Evolutionary conservation across 1,140 invertebrate genomes (phyloP), one percentile per base, ranked within the genome.

Genomic region (Acromyrmex heyeri): DNA sequence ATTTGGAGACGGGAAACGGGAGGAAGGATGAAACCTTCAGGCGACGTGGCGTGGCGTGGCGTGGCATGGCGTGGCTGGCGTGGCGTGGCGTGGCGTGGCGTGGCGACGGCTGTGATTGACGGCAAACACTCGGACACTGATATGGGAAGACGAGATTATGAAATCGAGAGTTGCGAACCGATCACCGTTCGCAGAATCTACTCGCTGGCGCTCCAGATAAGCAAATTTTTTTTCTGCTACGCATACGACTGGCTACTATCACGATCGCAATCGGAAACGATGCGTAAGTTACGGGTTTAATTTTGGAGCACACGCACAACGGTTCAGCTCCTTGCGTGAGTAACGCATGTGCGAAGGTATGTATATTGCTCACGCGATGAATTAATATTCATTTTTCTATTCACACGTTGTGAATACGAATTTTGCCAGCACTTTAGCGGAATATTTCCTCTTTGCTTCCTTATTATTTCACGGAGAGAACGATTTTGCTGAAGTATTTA

Each of bases 1-100:
- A 90, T 93, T 93, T 82, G 92, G 90, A 70, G 90, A 77, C 73
- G 77, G 72, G 65, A 69, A 75, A 78, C 38, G 85, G 64, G 77
- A 86, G 70, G 65, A 81, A 86, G 75, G 87, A 87, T 85, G 81
- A 86, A 86, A 24, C 72, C 21, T 12, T 64, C 53, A 48, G 55
- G 55, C 65, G 65, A 69, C 65, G n/a, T 16, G 70, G 34, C 21
- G 55, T 3, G 57, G 18, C 38, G 16, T 6, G 61, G 61, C 3
- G 21, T 18, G 55, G 59, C 7, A 18, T 16, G 70, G 30, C 21
- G 55, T 3, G 57, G 16, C 34, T 16, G 70, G 34, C 65, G n/a
- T 8, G 27, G 48, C n/a, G 34, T n/a, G 85, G 34, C 7, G 50
- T 24, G 24, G 14, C 10, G 14, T 6, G 61, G 61, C 2, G 57